These are phyloP conservation scores for Dichetophora obliterata DNA, from an alignment of 2,888 invertebrate genomes.

Conservation along the genomic window DNA sequence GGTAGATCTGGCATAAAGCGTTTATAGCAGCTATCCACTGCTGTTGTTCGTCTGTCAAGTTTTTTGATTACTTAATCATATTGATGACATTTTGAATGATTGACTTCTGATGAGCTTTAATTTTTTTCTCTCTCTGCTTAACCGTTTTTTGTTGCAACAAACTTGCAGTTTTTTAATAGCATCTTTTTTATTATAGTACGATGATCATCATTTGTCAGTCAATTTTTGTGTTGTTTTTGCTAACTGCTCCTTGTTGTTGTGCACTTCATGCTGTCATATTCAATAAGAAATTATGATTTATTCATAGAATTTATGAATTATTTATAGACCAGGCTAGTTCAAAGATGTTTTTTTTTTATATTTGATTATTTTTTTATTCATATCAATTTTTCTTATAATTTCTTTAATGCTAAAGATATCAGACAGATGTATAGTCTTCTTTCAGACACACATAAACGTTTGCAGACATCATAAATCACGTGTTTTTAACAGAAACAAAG, in stretches of 20 bases:
- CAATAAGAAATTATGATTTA: constrained; percentile 24
- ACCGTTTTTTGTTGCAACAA: neutral
- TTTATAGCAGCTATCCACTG: neutral
- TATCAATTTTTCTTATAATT: no score
- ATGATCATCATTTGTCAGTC: neutral
- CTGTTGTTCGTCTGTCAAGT: constrained; percentile 46
- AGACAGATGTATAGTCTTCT: no score
- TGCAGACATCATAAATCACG: no score
- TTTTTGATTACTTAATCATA: constrained; percentile 65
- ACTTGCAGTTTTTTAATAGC: neutral
- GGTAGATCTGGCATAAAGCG: neutral
- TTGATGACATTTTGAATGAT: constrained; percentile 46
- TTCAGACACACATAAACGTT: no score
- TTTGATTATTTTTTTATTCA: neutral
- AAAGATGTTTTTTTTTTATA: neutral
- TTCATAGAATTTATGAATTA: constrained; percentile 25
- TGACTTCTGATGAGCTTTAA: constrained; percentile 45
- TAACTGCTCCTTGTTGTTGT: neutral
- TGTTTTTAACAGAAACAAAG: no score
- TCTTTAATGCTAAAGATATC: no score
- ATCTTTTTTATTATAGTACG: neutral
- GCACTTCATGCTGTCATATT: neutral
- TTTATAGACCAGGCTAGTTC: neutral
- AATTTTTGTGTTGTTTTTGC: neutral
- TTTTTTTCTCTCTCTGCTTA: constrained; percentile 47